Evolutionary conservation across 2,797 vertebrate species (phyloP).

Genomic region (Sternotherus odoratus): DNA sequence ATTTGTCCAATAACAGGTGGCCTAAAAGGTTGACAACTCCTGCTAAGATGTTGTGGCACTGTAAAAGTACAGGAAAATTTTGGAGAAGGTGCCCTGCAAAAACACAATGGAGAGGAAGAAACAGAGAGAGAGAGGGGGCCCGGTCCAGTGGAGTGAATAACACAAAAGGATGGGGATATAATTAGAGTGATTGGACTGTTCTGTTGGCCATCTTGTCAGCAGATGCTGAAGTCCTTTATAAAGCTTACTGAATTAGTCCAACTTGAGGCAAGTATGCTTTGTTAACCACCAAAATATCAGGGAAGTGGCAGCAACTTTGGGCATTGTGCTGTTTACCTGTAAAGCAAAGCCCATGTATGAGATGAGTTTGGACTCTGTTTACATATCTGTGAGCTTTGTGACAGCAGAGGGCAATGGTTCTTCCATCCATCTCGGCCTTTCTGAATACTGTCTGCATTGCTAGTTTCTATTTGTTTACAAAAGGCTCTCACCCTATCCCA

Average conservation of each 20-base stretch:
- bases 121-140: neutral
- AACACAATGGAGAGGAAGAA: neutral
- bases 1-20: neutral
- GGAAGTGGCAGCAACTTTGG: neutral
- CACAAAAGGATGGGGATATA: neutral
- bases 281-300: neutral
- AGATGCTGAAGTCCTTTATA: neutral
- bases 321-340: fast-evolving
- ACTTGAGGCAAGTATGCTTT: neutral
- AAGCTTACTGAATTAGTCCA: neutral
- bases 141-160: neutral
- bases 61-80: neutral
- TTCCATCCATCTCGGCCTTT: no score
- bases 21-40: neutral
- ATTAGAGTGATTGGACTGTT: neutral
- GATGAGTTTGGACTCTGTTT: neutral
- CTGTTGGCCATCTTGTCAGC: neutral
- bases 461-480: neutral
- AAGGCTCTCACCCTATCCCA: no score
- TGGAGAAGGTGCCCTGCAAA: neutral
- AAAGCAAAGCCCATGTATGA: neutral
- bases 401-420: neutral
- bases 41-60: neutral
- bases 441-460: no score
- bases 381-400: neutral